Evolutionary conservation across 2,113 vertebrate species (phyloP).

Genomic region (Mesitornis unicolor): DNA sequence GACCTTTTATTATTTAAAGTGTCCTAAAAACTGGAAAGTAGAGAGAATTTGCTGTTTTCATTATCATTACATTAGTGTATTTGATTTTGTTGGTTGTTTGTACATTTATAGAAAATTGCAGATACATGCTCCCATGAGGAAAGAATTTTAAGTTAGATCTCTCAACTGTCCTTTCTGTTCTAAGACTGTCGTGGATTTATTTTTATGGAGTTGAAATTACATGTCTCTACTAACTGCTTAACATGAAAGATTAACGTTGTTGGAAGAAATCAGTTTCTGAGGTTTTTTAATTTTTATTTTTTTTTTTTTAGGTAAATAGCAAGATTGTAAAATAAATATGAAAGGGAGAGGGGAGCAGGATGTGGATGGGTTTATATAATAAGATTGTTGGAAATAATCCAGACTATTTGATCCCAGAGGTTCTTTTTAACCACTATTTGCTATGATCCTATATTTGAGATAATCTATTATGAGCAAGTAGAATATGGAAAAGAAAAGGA

Average conservation of each 20-base stretch:
- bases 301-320: neutral
- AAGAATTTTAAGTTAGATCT: neutral
- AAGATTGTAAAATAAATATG: neutral
- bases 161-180: neutral
- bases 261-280: neutral
- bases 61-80: neutral
- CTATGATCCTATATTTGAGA: neutral
- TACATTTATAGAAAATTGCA: neutral
- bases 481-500: neutral
- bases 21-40: neutral
- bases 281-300: no score
- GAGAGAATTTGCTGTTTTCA: neutral
- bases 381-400: neutral
- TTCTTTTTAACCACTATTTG: neutral
- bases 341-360: neutral
- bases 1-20: neutral
- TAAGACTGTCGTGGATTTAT: neutral
- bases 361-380: no score
- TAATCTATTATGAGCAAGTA: neutral
- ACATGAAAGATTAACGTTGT: neutral
- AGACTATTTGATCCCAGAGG: neutral
- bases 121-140: neutral
- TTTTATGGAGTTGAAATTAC: neutral
- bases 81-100: neutral
- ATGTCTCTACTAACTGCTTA: neutral